phyloP scores from a whole-genome alignment of 2,113 vertebrate genomes.

The Hyla sarda region DNA sequence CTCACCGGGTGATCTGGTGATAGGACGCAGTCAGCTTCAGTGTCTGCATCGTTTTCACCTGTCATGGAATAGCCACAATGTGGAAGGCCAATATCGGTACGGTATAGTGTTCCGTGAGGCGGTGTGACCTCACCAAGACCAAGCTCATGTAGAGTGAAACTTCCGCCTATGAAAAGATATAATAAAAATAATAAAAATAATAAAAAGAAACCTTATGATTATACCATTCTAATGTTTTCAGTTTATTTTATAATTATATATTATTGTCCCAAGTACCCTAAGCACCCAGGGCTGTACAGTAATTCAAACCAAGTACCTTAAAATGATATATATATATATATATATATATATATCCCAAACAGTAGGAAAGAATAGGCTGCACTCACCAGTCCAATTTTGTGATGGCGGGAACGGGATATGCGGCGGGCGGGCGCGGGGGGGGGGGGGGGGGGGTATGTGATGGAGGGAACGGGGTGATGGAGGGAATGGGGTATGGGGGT shows the following conservation, averaged over 20 bases:
- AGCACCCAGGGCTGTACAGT: background rate
- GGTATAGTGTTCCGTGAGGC: conserved; percentile 84
- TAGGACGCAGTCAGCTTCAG: conserved; percentile 87
- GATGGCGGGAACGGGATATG: too few relatives aligned
- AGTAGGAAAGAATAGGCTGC: too few relatives aligned
- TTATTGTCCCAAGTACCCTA: background rate
- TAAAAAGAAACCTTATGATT: background rate
- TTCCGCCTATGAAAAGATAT: conserved; percentile 77
- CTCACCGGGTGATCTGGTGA: conserved; percentile 89
- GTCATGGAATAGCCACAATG: conserved; percentile 91
- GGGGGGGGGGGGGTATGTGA: too few relatives aligned
- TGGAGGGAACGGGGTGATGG: too few relatives aligned
- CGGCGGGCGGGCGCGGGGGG: too few relatives aligned
- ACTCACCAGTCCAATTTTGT: too few relatives aligned
- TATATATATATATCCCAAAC: too few relatives aligned
- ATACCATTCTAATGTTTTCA: background rate
- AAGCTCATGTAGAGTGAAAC: conserved; percentile 90
- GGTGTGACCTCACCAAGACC: conserved; percentile 86
- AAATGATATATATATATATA: too few relatives aligned
- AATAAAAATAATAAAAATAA: too few relatives aligned
- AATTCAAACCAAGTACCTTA: background rate
- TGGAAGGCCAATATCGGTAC: conserved; percentile 84
- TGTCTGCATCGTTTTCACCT: conserved; percentile 88
- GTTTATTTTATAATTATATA: background rate
- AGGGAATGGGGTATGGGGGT: too few relatives aligned